A percentile compares a stretch with the other conserved stretches of the same genome.
Evolutionary conservation across 2,888 invertebrate species (phyloP).

Genomic region (Trypoxylon attenuatum): DNA sequence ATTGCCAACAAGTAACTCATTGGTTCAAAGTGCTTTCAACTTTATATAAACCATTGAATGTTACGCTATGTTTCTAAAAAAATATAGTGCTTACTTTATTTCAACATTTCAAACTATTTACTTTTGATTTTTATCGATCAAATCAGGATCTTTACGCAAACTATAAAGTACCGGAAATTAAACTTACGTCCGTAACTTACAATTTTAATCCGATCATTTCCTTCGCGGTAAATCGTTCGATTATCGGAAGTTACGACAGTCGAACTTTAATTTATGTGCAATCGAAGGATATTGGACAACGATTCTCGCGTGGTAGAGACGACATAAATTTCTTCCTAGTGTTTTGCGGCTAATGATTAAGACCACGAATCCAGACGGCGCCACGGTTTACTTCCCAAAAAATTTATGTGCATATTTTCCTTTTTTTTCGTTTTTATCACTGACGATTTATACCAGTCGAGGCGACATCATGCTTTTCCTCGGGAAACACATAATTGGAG

Average conservation of each 20-base stretch:
- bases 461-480: too few relatives aligned
- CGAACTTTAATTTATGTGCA: constrained; percentile 24
- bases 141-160: too few relatives aligned
- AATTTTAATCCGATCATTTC: constrained; percentile 25
- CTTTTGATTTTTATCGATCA: too few relatives aligned
- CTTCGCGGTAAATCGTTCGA: constrained; percentile 24
- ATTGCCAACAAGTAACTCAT: too few relatives aligned
- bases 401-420: constrained; percentile 10
- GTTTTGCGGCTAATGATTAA: neutral
- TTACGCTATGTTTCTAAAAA: too few relatives aligned
- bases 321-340: neutral
- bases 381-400: neutral
- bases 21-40: too few relatives aligned
- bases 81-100: too few relatives aligned
- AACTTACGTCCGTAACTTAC: too few relatives aligned
- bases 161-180: too few relatives aligned
- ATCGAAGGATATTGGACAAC: neutral
- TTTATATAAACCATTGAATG: too few relatives aligned
- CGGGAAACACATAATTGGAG: too few relatives aligned
- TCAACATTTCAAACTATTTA: too few relatives aligned
- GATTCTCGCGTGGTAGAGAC: neutral
- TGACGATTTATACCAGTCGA: neutral
- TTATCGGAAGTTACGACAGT: constrained; percentile 11
- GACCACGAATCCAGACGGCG: neutral
- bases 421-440: neutral